Evolutionary conservation across 2,888 invertebrate genomes (phyloP).

Genomic region (Furcula furcula): DNA sequence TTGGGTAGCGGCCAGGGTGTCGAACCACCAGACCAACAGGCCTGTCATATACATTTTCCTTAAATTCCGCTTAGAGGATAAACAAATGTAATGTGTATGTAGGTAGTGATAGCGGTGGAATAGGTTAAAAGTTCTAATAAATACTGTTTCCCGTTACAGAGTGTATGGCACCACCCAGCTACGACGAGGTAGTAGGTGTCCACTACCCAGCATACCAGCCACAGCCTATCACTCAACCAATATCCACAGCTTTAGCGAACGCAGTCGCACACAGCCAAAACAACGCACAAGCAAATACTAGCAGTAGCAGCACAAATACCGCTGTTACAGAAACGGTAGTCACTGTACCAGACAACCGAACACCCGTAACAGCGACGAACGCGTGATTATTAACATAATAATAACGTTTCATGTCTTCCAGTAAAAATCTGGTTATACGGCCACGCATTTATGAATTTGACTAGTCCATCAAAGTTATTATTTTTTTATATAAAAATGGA

Average conservation of each 20-base stretch:
- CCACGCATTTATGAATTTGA: slow-evolving; percentile 34
- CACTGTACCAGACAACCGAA: slow-evolving; percentile 39
- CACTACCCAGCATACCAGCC: slow-evolving; percentile 61
- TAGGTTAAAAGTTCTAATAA: no score
- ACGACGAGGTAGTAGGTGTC: slow-evolving; percentile 72
- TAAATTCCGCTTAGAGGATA: no score
- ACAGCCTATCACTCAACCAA: slow-evolving; percentile 65
- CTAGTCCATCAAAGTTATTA: slow-evolving; percentile 29
- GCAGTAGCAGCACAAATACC: slow-evolving; percentile 15
- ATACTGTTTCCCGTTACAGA: slow-evolving; percentile 53
- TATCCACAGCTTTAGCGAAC: slow-evolving; percentile 58
- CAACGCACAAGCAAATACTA: slow-evolving; percentile 6
- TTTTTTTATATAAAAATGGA: not conserved
- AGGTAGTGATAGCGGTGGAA: no score
- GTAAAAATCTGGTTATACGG: slow-evolving; percentile 32
- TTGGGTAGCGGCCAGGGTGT: no score
- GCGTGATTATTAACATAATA: slow-evolving; percentile 33
- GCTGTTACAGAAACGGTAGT: slow-evolving; percentile 28
- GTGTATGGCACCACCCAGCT: slow-evolving; percentile 73
- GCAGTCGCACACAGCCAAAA: slow-evolving; percentile 8
- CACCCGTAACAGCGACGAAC: slow-evolving; percentile 38
- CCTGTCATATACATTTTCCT: no score
- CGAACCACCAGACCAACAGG: no score
- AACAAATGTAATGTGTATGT: no score
- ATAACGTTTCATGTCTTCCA: slow-evolving; percentile 32